Base-by-base conservation (phyloP, 2,113 vertebrate genomes). In the Cromileptes altivelis region DNA sequence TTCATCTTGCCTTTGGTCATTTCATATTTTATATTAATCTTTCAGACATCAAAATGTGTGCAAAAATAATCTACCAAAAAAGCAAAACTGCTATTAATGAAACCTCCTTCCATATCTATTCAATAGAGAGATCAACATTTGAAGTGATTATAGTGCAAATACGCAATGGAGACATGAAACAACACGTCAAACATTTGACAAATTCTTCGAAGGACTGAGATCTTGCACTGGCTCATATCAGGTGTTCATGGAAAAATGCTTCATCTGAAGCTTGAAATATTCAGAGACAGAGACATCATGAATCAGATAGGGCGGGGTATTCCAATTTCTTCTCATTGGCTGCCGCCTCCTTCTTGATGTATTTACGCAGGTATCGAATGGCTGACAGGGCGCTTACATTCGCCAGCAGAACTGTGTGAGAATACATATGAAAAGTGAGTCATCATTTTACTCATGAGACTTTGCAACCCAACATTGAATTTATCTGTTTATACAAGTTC, bases 321-420 rank as follows among this genome's bases (percentile, higher is more conserved):
- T 50, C 70, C 27, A 86, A 15, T 52, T 81, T 80, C 57, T 56
- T 85, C 72, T 92, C 91, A 33, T 19, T 72, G 42, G 64, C 6
- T 9, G 70, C 73, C 0, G 88, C 86, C 12, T 95, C 91, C 14
- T 75, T 80, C 71, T 84, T 90, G 56, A 92, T 85, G 58, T 96
- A 96, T 87, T 92, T 93, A 18, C 98, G 95, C 92, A 99, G 96
- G 93, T 97, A 98, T 81, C 96, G 95, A 87, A 99, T 99, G 68
- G 98, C 97, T 7, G 97, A 99, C 62, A 99, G 88, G 0, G 97
- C 97, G 56, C 98, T 98, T 1, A 99, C 83, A 33, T 98, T 97
- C 0, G 98, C 98, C 94, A 99, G 89, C 86, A 99, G 93, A 92
- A 97, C 98, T 99, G 94, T 8, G 89, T 81, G 88, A 92, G 61